Conservation (phyloP, 2,888 invertebrate species). For the Vesta saturnalis region DNA sequence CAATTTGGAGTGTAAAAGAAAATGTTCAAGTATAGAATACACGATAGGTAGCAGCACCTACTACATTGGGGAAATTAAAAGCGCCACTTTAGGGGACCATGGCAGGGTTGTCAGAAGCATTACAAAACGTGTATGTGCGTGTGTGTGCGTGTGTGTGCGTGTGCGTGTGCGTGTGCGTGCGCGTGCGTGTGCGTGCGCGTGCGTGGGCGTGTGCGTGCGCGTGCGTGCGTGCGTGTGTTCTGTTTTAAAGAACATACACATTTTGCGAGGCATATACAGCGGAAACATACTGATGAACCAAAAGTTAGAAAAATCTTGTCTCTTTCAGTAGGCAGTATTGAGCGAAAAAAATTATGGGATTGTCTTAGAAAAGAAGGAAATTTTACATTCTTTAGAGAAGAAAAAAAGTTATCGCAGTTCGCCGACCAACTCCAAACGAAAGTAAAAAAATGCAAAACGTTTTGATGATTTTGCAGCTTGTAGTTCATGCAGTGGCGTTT, state of each 20-base stretch:
- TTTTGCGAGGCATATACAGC: conserved; percentile 24
- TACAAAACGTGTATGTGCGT: too few species aligned
- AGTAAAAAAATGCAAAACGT: conserved; percentile 9
- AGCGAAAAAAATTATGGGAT: conserved; percentile 11
- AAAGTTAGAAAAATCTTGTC: conserved; percentile 16
- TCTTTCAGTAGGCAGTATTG: conserved; percentile 7
- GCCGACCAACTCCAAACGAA: conserved; percentile 17
- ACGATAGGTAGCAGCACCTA: too few species aligned
- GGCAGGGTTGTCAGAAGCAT: too few species aligned
- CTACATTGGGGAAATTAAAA: too few species aligned
- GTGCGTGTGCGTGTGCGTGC: too few species aligned
- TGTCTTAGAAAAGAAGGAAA: conserved; percentile 22
- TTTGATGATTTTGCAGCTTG: conserved; percentile 17
- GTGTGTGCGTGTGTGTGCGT: too few species aligned
- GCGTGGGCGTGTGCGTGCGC: too few species aligned
- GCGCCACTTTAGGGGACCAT: too few species aligned
- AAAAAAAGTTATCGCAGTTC: conserved; percentile 17
- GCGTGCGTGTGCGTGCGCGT: too few species aligned
- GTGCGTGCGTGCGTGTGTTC: too few species aligned
- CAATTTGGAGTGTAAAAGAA: too few species aligned
- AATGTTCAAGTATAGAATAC: too few species aligned
- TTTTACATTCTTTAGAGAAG: conserved; percentile 11
- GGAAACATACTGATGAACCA: conserved; percentile 19
- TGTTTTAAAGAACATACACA: conserved; percentile 15
- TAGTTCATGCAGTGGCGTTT: conserved; percentile 6